A percentile compares a stretch with the other conserved stretches of the same genome.
Evolutionary conservation across 1,140 invertebrate genomes (phyloP).

Genomic region (Sipha flava): DNA sequence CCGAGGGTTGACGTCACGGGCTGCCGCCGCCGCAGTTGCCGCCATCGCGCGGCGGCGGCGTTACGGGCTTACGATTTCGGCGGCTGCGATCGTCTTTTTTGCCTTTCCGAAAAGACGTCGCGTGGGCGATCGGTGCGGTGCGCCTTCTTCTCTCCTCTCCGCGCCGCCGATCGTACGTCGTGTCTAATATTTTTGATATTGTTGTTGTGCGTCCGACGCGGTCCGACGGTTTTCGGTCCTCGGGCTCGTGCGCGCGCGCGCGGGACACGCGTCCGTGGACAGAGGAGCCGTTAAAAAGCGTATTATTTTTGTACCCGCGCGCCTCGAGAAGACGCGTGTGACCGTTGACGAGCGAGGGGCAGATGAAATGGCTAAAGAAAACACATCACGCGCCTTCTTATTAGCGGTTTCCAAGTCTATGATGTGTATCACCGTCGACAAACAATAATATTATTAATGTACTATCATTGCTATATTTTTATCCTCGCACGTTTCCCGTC

Average conservation of each 20-base stretch:
- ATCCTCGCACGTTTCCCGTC: too few relatives aligned
- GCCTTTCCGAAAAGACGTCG: neutral
- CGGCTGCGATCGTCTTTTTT: neutral
- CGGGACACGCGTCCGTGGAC: slow-evolving; percentile 16
- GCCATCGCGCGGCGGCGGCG: neutral
- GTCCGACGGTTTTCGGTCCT: slow-evolving; percentile 6
- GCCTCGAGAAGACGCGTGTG: too few relatives aligned
- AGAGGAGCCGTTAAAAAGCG: slow-evolving; percentile 1
- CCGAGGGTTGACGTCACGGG: slow-evolving; percentile 22
- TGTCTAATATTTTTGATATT: too few relatives aligned
- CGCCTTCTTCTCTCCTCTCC: neutral
- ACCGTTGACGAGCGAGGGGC: too few relatives aligned
- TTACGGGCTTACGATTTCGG: neutral
- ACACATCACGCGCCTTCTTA: too few relatives aligned
- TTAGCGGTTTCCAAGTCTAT: too few relatives aligned
- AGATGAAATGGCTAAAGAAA: too few relatives aligned
- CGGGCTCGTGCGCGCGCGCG: neutral
- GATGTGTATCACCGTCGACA: too few relatives aligned
- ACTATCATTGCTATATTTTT: too few relatives aligned
- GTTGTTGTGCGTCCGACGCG: neutral
- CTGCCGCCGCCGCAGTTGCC: neutral
- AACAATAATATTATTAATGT: too few relatives aligned
- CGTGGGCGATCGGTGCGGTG: neutral
- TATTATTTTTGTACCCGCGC: neutral
- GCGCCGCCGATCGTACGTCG: too few relatives aligned